These are phyloP conservation scores for Mantis religiosa DNA, from an alignment of 2,888 invertebrate species.

Conservation along the genomic window DNA sequence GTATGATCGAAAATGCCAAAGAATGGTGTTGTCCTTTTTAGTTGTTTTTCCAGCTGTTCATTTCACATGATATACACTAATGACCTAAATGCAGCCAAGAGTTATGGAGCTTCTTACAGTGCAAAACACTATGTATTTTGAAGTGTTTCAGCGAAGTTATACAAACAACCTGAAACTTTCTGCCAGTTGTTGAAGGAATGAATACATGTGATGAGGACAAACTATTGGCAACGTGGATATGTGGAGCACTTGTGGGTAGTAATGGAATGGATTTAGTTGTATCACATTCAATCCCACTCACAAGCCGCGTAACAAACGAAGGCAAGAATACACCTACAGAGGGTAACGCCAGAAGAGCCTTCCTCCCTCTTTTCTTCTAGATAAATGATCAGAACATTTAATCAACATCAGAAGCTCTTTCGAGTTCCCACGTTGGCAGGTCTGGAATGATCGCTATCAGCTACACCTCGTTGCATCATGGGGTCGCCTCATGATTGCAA, in stretches of 20 bases:
- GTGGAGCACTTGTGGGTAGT: not conserved
- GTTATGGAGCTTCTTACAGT: too few relatives aligned
- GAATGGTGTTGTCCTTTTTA: too few relatives aligned
- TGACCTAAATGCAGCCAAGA: too few relatives aligned
- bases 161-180: not conserved
- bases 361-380: not conserved
- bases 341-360: not conserved
- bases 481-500: not conserved
- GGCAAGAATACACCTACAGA: not conserved
- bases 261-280: not conserved
- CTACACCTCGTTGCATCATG: not conserved
- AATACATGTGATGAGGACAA: not conserved
- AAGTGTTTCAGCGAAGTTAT: too few relatives aligned
- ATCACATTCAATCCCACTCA: too few relatives aligned
- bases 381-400: not conserved
- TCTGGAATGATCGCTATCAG: not conserved
- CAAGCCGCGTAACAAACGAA: not conserved
- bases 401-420: not conserved
- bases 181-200: not conserved
- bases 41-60: too few relatives aligned
- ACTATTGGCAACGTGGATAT: not conserved
- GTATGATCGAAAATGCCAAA: too few relatives aligned
- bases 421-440: not conserved
- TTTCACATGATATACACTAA: too few relatives aligned
- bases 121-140: too few relatives aligned